A percentile compares a stretch with the other conserved stretches of the same genome.
Conservation (phyloP, 2,113 vertebrate species). For the Larimichthys crocea region DNA sequence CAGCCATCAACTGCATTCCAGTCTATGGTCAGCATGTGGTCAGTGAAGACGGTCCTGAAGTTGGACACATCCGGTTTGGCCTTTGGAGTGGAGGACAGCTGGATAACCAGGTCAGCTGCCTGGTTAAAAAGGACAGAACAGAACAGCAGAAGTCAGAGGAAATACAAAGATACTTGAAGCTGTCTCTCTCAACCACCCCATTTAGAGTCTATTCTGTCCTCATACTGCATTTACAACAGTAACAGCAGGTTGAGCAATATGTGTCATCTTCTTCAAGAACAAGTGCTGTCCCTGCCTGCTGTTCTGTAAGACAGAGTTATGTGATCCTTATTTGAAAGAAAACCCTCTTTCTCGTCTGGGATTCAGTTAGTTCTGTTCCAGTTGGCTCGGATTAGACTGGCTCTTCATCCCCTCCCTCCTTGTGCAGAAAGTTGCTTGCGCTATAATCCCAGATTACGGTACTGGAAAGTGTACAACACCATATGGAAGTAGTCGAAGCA, state of each 20-base stretch:
- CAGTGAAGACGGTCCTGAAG: constrained; percentile 91
- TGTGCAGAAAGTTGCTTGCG: constrained; percentile 30
- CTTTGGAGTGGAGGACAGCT: constrained; percentile 38
- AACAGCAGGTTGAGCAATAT: constrained; percentile 23
- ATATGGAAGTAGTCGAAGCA: constrained; percentile 9
- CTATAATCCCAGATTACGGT: constrained; percentile 81
- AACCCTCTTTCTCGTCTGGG: constrained; percentile 15
- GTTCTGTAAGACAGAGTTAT: constrained; percentile 7
- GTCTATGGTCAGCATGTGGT: constrained; percentile 92
- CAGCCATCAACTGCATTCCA: constrained; percentile 88
- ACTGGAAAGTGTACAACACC: constrained; percentile 12
- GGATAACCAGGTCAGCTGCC: constrained; percentile 54
- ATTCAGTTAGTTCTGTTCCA: constrained; percentile 22
- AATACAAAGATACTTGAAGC: not conserved
- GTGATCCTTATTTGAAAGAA: constrained; percentile 12
- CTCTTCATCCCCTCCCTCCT: constrained; percentile 49
- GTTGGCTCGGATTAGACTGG: constrained; percentile 61
- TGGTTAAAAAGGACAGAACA: not conserved
- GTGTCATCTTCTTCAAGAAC: constrained; percentile 5
- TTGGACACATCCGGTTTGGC: constrained; percentile 50
- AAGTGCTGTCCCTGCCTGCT: constrained; percentile 24
- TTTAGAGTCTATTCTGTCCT: not conserved
- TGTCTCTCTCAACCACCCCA: not conserved
- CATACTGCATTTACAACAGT: not conserved
- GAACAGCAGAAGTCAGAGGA: not conserved